Percentiles rank a stretch among this genome's conserved stretches.
phyloP scores from a whole-genome alignment of 2,797 vertebrate genomes.

The Phataginus tetradactyla region DNA sequence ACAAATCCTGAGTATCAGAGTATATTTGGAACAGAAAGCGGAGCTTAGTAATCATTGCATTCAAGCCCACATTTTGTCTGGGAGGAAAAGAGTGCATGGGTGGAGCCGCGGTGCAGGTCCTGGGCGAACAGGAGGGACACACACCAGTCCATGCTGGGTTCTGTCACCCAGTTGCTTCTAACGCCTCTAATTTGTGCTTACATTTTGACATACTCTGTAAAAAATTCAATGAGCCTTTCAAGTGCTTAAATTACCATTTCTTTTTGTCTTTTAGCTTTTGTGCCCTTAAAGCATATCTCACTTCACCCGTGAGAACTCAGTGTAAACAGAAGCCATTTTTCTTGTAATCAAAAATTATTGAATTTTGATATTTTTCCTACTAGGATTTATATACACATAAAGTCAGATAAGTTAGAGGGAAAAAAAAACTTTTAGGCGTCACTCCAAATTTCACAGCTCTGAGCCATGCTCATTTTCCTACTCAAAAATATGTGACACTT shows the following conservation, averaged over 20 bases:
- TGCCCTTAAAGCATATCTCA: neutral
- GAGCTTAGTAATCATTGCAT: neutral
- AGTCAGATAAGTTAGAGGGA: neutral
- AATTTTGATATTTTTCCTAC: conserved; percentile 30
- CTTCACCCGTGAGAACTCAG: conserved; percentile 1
- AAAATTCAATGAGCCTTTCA: fast-evolving
- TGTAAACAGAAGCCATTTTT: conserved; percentile 41
- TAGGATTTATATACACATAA: neutral
- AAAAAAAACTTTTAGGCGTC: neutral
- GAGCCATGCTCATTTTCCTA: conserved; percentile 11
- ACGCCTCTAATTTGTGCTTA: neutral
- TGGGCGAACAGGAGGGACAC: neutral
- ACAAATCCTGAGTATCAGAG: neutral
- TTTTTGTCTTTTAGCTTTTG: conserved; percentile 44
- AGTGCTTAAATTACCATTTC: neutral
- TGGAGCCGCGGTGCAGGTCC: neutral
- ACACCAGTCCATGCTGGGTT: fast-evolving
- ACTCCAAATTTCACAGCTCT: conserved; percentile 32
- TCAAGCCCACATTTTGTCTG: neutral
- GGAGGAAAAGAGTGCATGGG: neutral
- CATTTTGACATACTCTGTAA: neutral
- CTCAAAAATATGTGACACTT: conserved; percentile 18
- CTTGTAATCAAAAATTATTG: neutral
- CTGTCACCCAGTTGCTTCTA: neutral
- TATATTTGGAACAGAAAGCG: neutral